A percentile compares a stretch with the other conserved stretches of the same genome.
These are phyloP conservation scores for Oasisia sp. DNA, from an alignment of 2,888 invertebrate genomes.

Conservation along the genomic window DNA sequence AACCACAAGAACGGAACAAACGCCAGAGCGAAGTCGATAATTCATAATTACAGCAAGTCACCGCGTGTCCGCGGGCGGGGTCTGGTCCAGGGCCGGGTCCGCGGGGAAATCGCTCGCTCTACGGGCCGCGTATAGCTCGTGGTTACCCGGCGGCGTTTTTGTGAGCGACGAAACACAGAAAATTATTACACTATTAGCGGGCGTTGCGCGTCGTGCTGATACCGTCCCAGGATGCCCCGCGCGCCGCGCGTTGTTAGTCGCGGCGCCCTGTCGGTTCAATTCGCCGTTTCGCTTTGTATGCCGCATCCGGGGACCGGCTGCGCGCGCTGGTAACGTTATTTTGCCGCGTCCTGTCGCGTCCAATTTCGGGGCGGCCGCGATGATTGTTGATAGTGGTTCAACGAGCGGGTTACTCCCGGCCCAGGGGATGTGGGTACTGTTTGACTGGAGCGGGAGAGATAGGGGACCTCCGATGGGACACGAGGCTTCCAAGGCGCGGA, in stretches of 20 bases:
- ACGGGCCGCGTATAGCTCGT: background rate
- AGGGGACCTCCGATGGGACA: background rate
- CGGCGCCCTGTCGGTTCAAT: background rate
- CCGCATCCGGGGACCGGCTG: background rate
- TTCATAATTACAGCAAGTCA: constrained; percentile 5
- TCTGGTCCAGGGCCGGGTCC: background rate
- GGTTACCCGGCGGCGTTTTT: background rate
- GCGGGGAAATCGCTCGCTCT: background rate
- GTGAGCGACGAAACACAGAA: background rate
- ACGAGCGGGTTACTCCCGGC: background rate
- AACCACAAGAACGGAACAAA: background rate
- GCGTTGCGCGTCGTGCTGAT: background rate
- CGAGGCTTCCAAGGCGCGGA: background rate
- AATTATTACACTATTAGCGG: background rate
- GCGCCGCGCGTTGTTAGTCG: background rate
- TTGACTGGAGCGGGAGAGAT: background rate
- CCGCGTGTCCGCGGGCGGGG: background rate
- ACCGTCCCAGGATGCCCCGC: too few relatives aligned
- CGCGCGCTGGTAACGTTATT: background rate
- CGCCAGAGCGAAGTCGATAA: background rate
- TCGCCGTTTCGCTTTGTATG: background rate
- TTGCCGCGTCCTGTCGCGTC: background rate
- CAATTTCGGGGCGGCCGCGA: background rate
- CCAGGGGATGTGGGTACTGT: background rate
- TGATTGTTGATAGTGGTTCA: background rate